Conservation (phyloP, 2,113 vertebrate genomes). For the human region DNA sequence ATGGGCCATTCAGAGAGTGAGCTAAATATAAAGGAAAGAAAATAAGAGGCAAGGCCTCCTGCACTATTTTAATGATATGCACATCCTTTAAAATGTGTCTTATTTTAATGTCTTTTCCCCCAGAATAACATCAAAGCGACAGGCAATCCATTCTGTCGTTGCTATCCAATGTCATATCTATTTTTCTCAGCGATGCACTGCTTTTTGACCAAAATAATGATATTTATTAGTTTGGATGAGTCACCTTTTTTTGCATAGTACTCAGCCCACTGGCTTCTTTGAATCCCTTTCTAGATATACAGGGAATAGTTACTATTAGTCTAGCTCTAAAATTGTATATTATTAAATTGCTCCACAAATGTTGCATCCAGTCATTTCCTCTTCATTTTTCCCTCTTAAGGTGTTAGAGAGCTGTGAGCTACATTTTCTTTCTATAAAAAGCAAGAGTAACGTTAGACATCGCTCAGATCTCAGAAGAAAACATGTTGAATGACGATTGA, state of each 20-base stretch:
- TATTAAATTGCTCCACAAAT: neutral
- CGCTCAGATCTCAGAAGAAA: conserved; percentile 3
- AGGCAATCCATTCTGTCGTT: conserved; percentile 36
- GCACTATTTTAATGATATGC: neutral
- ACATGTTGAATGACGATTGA: neutral
- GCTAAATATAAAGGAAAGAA: neutral
- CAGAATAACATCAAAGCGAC: neutral
- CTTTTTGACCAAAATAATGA: conserved; percentile 26
- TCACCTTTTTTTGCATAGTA: conserved; percentile 23
- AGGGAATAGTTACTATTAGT: neutral
- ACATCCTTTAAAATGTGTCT: neutral
- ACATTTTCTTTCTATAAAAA: conserved; percentile 44
- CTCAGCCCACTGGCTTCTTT: conserved; percentile 4
- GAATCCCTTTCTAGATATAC: neutral
- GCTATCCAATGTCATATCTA: neutral
- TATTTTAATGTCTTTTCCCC: neutral
- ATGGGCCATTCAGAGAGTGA: neutral
- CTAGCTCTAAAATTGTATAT: neutral
- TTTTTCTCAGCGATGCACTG: neutral
- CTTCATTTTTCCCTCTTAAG: conserved; percentile 16
- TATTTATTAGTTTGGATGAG: conserved; percentile 49
- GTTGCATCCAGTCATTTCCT: neutral
- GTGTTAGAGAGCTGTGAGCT: neutral
- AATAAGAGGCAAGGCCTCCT: neutral
- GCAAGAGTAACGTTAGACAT: neutral